Evolutionary conservation across 2,888 invertebrate species (phyloP).

Genomic region (Laspeyria flexula): DNA sequence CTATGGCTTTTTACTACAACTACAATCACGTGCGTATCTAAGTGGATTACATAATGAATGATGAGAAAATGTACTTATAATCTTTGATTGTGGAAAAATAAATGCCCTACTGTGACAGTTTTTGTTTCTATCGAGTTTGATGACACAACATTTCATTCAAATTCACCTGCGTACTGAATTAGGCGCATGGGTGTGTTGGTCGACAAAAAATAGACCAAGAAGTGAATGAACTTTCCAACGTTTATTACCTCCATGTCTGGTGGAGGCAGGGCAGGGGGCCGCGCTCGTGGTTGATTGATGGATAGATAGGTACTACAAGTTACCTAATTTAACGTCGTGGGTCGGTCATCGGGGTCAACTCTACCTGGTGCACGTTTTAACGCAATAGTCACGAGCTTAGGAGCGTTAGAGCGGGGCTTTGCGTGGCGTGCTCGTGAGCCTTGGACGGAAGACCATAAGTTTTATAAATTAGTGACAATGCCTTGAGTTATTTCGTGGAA

Average conservation of each 20-base stretch:
- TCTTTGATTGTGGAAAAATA: slow-evolving; percentile 3
- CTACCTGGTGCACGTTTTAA: slow-evolving; percentile 44
- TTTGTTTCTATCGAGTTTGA: slow-evolving; percentile 20
- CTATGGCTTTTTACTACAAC: not conserved
- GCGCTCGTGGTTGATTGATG: slow-evolving; percentile 63
- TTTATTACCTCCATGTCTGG: slow-evolving; percentile 57
- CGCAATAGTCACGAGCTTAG: slow-evolving; percentile 49
- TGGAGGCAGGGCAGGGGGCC: slow-evolving; percentile 53
- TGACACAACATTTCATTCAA: slow-evolving; percentile 26
- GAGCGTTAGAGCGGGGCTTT: slow-evolving; percentile 44
- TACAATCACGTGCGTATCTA: not conserved
- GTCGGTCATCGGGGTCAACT: slow-evolving; percentile 62
- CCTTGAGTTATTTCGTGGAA: slow-evolving; percentile 81
- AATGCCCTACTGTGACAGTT: slow-evolving; percentile 13
- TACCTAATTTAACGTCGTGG: slow-evolving; percentile 54
- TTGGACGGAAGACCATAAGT: slow-evolving; percentile 75
- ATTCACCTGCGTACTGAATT: slow-evolving; percentile 27
- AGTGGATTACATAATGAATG: slow-evolving; percentile 5
- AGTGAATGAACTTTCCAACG: slow-evolving; percentile 73
- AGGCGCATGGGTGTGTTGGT: slow-evolving; percentile 37
- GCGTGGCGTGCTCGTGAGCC: slow-evolving; percentile 50
- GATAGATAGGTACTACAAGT: slow-evolving; percentile 51
- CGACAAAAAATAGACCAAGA: slow-evolving; percentile 66
- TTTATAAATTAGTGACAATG: slow-evolving; percentile 85
- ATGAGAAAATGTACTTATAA: slow-evolving; percentile 15